Conservation (phyloP, 2,888 invertebrate genomes). For the Aproaerema taeniolella region DNA sequence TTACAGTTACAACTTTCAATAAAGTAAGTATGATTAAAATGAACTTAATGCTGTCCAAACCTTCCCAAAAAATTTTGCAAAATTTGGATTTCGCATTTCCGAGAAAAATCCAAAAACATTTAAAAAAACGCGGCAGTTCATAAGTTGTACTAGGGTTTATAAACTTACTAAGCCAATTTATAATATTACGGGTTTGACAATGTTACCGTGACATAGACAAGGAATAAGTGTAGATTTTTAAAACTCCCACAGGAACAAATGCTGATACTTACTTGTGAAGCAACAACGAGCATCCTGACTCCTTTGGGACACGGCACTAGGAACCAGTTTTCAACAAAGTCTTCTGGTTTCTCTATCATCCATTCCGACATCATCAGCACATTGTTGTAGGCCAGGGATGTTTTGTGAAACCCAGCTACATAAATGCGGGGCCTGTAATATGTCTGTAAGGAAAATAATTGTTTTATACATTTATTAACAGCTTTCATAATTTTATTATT, state of each 20-base stretch:
- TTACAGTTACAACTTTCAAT: too few relatives aligned
- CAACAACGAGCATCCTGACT: slow-evolving; percentile 87
- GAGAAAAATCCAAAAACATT: too few relatives aligned
- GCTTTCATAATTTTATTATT: too few relatives aligned
- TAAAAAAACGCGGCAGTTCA: too few relatives aligned
- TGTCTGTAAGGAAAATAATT: slow-evolving; percentile 32
- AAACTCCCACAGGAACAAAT: background rate
- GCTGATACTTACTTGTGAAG: slow-evolving; percentile 76
- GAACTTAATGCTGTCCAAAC: too few relatives aligned
- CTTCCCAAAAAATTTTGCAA: too few relatives aligned
- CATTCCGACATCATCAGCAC: slow-evolving; percentile 95
- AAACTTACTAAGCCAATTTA: too few relatives aligned
- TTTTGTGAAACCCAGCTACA: slow-evolving; percentile 63
- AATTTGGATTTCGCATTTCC: too few relatives aligned
- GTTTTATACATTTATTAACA: background rate
- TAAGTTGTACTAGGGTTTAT: too few relatives aligned
- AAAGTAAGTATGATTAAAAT: too few relatives aligned
- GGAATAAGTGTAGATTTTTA: background rate
- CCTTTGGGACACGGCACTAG: slow-evolving; percentile 91
- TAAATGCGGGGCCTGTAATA: slow-evolving; percentile 52
- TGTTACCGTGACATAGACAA: too few relatives aligned
- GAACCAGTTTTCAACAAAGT: slow-evolving; percentile 84
- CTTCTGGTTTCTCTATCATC: slow-evolving; percentile 90
- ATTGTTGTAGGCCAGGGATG: slow-evolving; percentile 49
- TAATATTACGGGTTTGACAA: too few relatives aligned